Percentiles rank a stretch among this genome's conserved stretches.
phyloP scores from a whole-genome alignment of 2,113 vertebrate species.

The Oryzias celebensis region DNA sequence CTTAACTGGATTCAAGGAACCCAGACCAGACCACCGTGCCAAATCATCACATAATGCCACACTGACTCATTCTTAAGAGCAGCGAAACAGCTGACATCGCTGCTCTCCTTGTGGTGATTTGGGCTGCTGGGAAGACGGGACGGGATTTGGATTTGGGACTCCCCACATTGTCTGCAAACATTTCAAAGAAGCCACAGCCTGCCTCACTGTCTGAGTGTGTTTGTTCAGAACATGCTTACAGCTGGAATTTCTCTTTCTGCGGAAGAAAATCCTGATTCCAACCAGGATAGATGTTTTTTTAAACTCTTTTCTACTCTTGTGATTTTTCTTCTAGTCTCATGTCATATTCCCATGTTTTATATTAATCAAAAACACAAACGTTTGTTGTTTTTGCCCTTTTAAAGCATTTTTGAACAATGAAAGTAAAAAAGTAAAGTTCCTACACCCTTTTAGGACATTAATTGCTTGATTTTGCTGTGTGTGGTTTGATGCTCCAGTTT shows the following conservation, averaged over 20 bases:
- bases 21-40: constrained; percentile 43
- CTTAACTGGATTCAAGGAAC: constrained; percentile 37
- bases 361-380: no score
- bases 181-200: constrained; percentile 58
- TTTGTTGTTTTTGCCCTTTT: no score
- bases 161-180: constrained; percentile 63
- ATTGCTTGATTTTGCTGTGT: no score
- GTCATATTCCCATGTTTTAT: no score
- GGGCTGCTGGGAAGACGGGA: constrained; percentile 64
- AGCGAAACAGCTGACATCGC: constrained; percentile 54
- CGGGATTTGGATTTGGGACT: constrained; percentile 38
- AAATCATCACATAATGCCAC: constrained; percentile 35
- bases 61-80: constrained; percentile 52
- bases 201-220: constrained; percentile 26
- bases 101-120: constrained; percentile 32
- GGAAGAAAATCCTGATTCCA: constrained; percentile 4
- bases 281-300: no score
- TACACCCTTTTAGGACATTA: no score
- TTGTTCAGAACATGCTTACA: constrained; percentile 7
- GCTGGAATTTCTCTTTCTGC: constrained; percentile 27
- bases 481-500: no score
- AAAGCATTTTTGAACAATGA: no score
- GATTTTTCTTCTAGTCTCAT: no score
- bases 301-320: no score
- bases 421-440: no score